A percentile compares a stretch with the other conserved stretches of the same genome.
Conservation (phyloP, 2,113 vertebrate genomes). For the Empidonax traillii region DNA sequence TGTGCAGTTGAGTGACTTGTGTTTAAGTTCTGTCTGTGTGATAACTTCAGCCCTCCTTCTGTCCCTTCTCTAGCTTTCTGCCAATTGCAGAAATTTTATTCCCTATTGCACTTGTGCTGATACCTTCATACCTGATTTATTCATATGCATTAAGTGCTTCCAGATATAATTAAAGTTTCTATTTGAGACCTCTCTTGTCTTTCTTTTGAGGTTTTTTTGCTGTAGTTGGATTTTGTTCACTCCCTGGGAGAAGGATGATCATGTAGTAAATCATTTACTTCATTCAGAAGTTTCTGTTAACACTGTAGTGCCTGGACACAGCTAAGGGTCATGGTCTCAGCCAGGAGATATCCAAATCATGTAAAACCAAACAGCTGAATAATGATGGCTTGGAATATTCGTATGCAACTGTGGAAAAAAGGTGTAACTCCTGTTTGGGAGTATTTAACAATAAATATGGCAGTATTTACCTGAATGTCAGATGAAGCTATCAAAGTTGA, state of each 20-base stretch:
- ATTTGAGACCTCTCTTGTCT: background rate
- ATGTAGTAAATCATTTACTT: background rate
- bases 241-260: background rate
- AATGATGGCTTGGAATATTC: background rate
- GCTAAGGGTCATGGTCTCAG: background rate
- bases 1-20: background rate
- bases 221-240: background rate
- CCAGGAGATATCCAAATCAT: background rate
- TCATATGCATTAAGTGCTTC: background rate
- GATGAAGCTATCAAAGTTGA: background rate
- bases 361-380: background rate
- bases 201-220: background rate
- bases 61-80: background rate
- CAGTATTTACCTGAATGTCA: background rate
- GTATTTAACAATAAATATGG: background rate
- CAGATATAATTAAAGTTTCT: background rate
- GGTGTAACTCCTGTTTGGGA: background rate
- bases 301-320: background rate
- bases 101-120: background rate
- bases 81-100: background rate
- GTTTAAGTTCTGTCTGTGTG: background rate
- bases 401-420: background rate
- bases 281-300: background rate
- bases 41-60: background rate
- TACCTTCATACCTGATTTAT: background rate